Evolutionary conservation across 2,797 vertebrate species (phyloP), one percentile per base, ranked within the genome.

Genomic region (Diplodus sargus): DNA sequence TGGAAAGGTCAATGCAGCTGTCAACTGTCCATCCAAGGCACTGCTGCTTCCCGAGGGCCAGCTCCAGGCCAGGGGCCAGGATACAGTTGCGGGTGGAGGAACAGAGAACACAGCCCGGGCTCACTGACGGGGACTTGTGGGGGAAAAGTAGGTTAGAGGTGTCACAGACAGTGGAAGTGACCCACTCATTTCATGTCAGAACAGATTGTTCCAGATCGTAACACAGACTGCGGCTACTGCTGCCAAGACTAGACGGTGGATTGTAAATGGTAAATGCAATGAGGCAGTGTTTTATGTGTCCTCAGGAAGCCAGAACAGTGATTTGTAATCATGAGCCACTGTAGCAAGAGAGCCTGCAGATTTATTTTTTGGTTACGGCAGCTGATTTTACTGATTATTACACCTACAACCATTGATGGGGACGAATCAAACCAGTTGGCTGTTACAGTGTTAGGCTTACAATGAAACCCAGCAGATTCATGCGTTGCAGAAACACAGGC

Each of bases 121-220:
- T 83, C 56, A 3, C 59, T 76, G 43, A 83, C 4, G 0, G 57
- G 76, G 71, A 60, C 79, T 48, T 39, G 39, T 39, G 65, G 34
- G 16, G 59, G 45, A 23, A n/a, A 75, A 75, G 77, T 78, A 30
- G 85, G 85, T 71, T 87, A 68, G 76, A 84, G 58, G 56, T 43
- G 0, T 85, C 78, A 69, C 56, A 9, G 73, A 65, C 77, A 68
- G 61, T 60, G 53, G 78, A 84, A 67, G 65, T 78, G 71, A 84
- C 81, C 79, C 25, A n/a, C 52, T 89, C 69, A 3, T 59, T 80
- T 78, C 63, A 80, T 39, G 56, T 81, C 65, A 12, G 82, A 80
- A 88, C 82, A 79, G 71, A 83, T 84, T 89, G 85, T 88, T 88
- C 85, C 77, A 81, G 68, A 83, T 84, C 54, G 66, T 30, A 43